Conservation (phyloP, 1,140 invertebrate genomes). For the Drosophila navojoa region DNA sequence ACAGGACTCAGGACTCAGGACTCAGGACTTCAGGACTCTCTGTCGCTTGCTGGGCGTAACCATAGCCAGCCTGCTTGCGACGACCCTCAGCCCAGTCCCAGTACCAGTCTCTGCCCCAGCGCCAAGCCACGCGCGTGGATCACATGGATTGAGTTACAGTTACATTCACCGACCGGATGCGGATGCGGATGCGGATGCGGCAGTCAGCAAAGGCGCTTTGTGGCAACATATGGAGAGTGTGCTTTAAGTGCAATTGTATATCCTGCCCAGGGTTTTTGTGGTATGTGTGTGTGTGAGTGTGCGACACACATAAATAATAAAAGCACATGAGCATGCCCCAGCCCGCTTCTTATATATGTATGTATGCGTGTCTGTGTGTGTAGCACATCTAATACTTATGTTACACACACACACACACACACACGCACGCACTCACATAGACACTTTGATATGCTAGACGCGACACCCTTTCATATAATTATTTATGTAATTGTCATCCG, state of each 20-base stretch:
- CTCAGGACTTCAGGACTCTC: background rate
- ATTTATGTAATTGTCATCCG: constrained; percentile 82
- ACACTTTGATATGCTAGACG: constrained; percentile 29
- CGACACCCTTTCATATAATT: constrained; percentile 76
- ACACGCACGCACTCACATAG: background rate
- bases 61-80: constrained; percentile 22
- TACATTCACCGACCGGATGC: constrained; percentile 48
- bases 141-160: constrained; percentile 50
- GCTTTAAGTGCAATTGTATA: constrained; percentile 80
- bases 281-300: constrained; percentile 18
- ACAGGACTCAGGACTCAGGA: too few species aligned
- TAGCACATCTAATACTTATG: constrained; percentile 52
- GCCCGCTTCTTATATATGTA: constrained; percentile 1
- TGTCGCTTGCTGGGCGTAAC: constrained; percentile 35
- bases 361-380: constrained; percentile 7
- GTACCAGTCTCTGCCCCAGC: background rate
- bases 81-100: background rate
- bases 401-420: constrained; percentile 37
- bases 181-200: constrained; percentile 26
- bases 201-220: constrained; percentile 63
- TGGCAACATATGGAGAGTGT: constrained; percentile 73
- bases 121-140: constrained; percentile 10
- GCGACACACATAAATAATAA: constrained; percentile 73
- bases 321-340: constrained; percentile 41
- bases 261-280: constrained; percentile 63